A percentile compares a stretch with the other conserved stretches of the same genome.
phyloP scores from a whole-genome alignment of 2,888 invertebrate genomes.

The Polyploca ridens region DNA sequence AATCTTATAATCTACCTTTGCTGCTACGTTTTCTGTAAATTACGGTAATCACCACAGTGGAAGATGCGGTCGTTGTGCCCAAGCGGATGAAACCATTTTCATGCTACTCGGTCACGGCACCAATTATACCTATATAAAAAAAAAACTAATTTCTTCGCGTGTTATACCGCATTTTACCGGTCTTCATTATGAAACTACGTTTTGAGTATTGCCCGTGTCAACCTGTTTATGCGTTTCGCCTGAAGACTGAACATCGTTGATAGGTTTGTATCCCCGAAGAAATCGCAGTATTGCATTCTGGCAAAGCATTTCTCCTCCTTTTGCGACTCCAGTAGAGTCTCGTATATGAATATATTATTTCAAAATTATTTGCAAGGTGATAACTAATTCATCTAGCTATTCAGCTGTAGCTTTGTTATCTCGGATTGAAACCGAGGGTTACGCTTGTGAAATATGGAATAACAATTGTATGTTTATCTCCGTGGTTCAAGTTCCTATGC shows the following conservation, averaged over 20 bases:
- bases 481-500: too few species aligned
- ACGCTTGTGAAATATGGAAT: too few species aligned
- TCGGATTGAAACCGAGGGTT: too few species aligned
- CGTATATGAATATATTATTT: too few species aligned
- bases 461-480: too few species aligned
- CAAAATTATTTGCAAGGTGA: too few species aligned
- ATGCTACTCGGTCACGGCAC: background rate
- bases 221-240: background rate
- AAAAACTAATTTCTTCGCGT: background rate
- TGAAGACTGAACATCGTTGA: background rate
- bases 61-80: background rate
- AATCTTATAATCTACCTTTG: too few species aligned
- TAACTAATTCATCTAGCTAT: too few species aligned
- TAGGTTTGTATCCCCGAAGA: background rate
- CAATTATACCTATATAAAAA: background rate
- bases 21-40: background rate
- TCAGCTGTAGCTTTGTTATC: too few species aligned
- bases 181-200: background rate
- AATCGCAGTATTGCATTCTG: too few species aligned
- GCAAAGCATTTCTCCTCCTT: too few species aligned
- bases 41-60: background rate
- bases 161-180: background rate
- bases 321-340: too few species aligned
- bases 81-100: conserved; percentile 4
- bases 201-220: background rate